Conservation (phyloP, 2,888 invertebrate species). For the Nesidiocoris tenuis region DNA sequence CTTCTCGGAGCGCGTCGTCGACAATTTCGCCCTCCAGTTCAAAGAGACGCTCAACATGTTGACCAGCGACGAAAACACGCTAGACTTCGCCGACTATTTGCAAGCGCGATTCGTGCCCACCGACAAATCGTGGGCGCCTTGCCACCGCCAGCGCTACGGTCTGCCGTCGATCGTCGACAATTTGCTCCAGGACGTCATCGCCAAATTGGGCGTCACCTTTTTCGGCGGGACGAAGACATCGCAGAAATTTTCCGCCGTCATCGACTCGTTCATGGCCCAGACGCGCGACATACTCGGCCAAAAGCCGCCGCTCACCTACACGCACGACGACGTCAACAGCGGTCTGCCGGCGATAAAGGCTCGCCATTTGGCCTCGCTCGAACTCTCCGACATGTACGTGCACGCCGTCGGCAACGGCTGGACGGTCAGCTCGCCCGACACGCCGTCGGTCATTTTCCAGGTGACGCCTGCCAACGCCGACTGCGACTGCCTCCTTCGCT, state of each 20-base stretch:
- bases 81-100: not conserved
- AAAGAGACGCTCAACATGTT: not conserved
- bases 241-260: not conserved
- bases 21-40: not conserved
- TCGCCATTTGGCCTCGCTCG: not conserved
- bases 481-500: not conserved
- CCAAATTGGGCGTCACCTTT: not conserved
- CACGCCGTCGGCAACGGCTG: not conserved
- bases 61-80: not conserved
- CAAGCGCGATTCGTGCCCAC: not conserved
- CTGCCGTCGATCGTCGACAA: not conserved
- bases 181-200: not conserved
- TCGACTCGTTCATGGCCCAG: not conserved
- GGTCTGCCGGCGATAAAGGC: not conserved
- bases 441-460: not conserved
- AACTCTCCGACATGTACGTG: not conserved
- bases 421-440: not conserved
- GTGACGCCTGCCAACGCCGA: not conserved
- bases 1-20: not conserved
- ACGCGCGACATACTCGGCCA: not conserved
- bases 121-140: not conserved
- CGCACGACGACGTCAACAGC: not conserved
- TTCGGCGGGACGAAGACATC: not conserved
- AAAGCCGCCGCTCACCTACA: not conserved
- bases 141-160: not conserved